Evolutionary conservation across 2,113 vertebrate species (phyloP).

Genomic region (Myrmophylax atrothorax): DNA sequence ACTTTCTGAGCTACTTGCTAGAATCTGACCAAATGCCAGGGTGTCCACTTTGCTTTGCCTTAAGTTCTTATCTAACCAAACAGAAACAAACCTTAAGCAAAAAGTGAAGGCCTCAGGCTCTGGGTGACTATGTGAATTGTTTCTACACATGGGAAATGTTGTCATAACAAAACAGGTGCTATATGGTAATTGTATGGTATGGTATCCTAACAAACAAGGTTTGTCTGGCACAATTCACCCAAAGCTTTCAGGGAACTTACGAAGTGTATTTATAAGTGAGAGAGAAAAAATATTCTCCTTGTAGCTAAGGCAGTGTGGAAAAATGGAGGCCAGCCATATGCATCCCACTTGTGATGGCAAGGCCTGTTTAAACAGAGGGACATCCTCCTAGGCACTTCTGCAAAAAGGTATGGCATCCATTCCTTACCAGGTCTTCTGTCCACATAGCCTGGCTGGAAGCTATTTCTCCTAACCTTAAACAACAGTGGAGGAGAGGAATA

Average conservation of each 20-base stretch:
- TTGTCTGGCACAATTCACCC: not conserved
- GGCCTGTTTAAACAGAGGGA: not conserved
- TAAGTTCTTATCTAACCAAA: slow-evolving; percentile 4
- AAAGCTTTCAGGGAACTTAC: not conserved
- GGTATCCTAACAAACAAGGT: slow-evolving; percentile 18
- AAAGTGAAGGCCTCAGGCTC: not conserved
- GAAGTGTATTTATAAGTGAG: not conserved
- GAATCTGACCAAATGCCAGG: not conserved
- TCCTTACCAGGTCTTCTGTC: not conserved
- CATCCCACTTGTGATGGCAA: not conserved
- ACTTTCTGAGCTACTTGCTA: not conserved
- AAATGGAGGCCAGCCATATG: not conserved
- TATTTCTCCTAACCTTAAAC: not conserved
- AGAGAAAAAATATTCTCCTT: not conserved
- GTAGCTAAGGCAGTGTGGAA: not conserved
- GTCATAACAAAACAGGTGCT: slow-evolving; percentile 37
- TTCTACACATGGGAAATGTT: not conserved
- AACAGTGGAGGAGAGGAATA: not conserved
- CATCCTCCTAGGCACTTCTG: not conserved
- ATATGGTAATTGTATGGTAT: not conserved
- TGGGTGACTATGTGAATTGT: not conserved
- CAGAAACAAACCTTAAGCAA: not conserved
- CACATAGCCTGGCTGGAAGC: not conserved
- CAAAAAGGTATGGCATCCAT: not conserved
- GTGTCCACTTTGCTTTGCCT: not conserved